Evolutionary conservation across 2,797 vertebrate genomes (phyloP).

Genomic region (Gymnocypris eckloni): DNA sequence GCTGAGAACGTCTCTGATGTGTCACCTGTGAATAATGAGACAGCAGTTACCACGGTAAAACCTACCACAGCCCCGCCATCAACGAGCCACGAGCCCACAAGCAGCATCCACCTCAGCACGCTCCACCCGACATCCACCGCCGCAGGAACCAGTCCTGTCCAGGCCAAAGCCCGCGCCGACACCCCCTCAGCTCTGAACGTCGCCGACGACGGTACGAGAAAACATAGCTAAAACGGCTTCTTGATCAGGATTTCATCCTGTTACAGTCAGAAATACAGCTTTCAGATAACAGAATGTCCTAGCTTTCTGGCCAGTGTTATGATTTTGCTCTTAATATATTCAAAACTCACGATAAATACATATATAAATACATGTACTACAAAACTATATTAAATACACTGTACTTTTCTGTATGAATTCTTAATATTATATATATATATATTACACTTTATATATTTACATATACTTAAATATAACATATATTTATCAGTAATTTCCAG

Average conservation of each 20-base stretch:
- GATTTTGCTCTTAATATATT: too few relatives aligned
- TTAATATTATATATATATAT: too few relatives aligned
- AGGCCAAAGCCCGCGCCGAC: constrained; percentile 45
- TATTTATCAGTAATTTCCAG: too few relatives aligned
- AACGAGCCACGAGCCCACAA: neutral
- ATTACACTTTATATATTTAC: too few relatives aligned
- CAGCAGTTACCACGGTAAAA: neutral
- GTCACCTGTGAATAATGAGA: constrained; percentile 24
- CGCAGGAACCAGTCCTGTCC: constrained; percentile 37
- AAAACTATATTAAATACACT: neutral
- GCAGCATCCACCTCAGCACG: neutral
- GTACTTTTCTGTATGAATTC: neutral
- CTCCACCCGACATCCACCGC: neutral
- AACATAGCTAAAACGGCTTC: neutral
- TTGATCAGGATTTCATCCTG: neutral
- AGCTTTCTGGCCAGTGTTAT: too few relatives aligned
- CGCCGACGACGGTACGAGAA: constrained; percentile 66
- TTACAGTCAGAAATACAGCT: too few relatives aligned
- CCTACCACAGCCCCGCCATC: neutral
- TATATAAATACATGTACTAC: neutral
- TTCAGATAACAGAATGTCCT: too few relatives aligned
- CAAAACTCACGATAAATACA: too few relatives aligned
- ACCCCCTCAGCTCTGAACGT: constrained; percentile 71
- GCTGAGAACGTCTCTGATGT: neutral
- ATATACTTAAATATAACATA: too few relatives aligned